Evolutionary conservation across 2,113 vertebrate genomes (phyloP).

Genomic region (Mormyrus iriodes): DNA sequence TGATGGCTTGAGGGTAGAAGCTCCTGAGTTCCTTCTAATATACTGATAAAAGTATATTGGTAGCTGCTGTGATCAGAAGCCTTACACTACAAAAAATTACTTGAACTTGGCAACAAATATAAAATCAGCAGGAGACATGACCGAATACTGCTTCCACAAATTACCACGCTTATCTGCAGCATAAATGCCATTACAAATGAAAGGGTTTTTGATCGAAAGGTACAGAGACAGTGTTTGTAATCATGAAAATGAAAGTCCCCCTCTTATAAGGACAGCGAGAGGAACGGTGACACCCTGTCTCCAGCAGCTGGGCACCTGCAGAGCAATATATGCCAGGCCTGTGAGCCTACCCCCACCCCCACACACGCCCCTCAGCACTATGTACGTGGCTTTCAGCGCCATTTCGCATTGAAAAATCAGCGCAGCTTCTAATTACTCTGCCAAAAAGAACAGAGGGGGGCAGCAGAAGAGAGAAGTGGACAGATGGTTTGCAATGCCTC

Average conservation of each 20-base stretch:
- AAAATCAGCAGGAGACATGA: background rate
- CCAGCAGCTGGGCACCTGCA: constrained; percentile 37
- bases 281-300: constrained; percentile 26
- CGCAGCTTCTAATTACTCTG: constrained; percentile 14
- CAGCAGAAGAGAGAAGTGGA: background rate
- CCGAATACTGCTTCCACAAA: background rate
- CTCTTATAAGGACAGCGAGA: constrained; percentile 26
- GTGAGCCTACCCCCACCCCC: background rate
- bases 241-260: background rate
- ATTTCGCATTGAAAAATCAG: background rate
- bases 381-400: background rate
- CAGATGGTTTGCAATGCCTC: constrained; percentile 5
- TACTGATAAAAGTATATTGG: background rate
- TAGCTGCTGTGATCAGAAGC: background rate
- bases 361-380: background rate
- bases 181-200: background rate
- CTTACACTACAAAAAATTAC: background rate
- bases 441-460: background rate
- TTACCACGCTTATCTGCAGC: background rate
- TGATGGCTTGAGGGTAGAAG: background rate
- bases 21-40: background rate
- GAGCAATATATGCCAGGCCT: constrained; percentile 17
- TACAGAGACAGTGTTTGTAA: background rate
- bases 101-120: background rate
- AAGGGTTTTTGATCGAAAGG: background rate